Evolutionary conservation across 2,888 invertebrate genomes (phyloP).

Genomic region (Buathra laborator): DNA sequence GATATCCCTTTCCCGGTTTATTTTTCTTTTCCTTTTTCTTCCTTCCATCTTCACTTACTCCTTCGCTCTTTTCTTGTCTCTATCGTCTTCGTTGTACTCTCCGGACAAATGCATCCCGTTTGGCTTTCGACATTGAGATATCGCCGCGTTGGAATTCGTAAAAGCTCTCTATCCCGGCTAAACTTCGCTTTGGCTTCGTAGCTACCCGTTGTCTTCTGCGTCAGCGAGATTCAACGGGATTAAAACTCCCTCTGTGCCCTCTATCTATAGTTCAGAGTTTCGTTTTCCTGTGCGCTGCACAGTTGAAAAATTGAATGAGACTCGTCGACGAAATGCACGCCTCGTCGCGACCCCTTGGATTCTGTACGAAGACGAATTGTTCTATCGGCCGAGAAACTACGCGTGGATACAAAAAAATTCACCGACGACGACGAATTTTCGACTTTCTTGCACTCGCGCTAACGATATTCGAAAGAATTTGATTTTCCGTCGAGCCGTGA

Average conservation of each 20-base stretch:
- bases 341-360: constrained; percentile 16
- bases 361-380: constrained; percentile 71
- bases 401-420: background rate
- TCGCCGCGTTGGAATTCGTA: constrained; percentile 75
- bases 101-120: constrained; percentile 75
- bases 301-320: constrained; percentile 78
- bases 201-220: constrained; percentile 53
- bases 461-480: background rate
- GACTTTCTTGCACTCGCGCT: background rate
- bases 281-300: constrained; percentile 65
- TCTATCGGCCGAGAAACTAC: constrained; percentile 12
- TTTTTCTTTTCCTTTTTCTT: constrained; percentile 43
- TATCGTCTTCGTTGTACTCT: constrained; percentile 32
- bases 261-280: constrained; percentile 42
- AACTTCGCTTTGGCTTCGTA: constrained; percentile 51
- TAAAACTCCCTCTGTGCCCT: constrained; percentile 65
- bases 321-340: constrained; percentile 26
- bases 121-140: constrained; percentile 77
- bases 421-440: constrained; percentile 22
- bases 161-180: constrained; percentile 67
- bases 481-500: constrained; percentile 3
- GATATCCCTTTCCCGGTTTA: constrained; percentile 38
- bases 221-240: constrained; percentile 76
- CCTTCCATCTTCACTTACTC: background rate
- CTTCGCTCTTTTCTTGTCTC: constrained; percentile 42